phyloP scores from a whole-genome alignment of 2,888 invertebrate genomes.

The Conistra vaccinii region DNA sequence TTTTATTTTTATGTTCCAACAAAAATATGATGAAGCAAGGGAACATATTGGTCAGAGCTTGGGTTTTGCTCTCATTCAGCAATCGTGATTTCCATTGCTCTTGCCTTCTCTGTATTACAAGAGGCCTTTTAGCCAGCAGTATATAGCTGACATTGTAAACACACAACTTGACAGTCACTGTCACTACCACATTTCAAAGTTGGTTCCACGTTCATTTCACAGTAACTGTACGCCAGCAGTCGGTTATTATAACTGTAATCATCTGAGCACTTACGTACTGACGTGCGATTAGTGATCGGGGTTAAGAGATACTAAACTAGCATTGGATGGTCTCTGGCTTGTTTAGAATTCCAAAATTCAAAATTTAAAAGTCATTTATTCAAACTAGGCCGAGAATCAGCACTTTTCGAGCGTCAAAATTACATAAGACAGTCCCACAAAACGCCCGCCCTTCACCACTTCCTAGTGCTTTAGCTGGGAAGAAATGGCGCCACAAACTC shows the following conservation, averaged over 20 bases:
- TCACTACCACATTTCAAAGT: slow-evolving; percentile 22
- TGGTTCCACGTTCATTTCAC: slow-evolving; percentile 45
- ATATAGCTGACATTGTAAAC: background rate
- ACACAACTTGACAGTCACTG: background rate
- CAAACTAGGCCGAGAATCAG: no score
- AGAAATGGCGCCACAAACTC: no score
- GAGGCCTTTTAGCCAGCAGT: background rate
- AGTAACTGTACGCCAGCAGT: slow-evolving; percentile 64
- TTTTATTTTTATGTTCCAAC: no score
- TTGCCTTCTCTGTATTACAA: background rate
- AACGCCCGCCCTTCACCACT: no score
- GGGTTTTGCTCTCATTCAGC: no score
- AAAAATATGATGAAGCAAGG: background rate
- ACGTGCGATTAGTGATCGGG: slow-evolving; percentile 47
- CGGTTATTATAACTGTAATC: slow-evolving; percentile 68
- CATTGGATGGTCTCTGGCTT: background rate
- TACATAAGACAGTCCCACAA: no score
- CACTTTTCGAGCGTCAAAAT: no score
- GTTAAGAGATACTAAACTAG: slow-evolving; percentile 43
- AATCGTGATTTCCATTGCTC: no score
- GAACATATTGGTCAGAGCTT: background rate
- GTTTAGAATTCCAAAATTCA: no score
- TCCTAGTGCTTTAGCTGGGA: no score
- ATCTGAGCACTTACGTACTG: slow-evolving; percentile 48
- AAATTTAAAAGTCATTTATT: no score